Percentiles rank a stretch among this genome's conserved stretches.
Conservation (phyloP, 1,140 invertebrate species). For the Galendromus occidentalis region DNA sequence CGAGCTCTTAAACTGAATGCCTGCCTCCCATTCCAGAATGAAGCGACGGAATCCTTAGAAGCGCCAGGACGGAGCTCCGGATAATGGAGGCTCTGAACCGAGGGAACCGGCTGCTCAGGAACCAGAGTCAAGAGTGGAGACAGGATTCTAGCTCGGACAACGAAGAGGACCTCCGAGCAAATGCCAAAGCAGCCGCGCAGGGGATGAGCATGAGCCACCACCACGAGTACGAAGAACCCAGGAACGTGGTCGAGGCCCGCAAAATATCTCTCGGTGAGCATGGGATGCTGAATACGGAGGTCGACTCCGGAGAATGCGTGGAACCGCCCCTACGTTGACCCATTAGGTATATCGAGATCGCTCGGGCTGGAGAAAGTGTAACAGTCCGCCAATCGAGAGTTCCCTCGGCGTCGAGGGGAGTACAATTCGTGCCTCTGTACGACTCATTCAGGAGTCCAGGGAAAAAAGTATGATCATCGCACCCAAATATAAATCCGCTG, state of each 20-base stretch:
- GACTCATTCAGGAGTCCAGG: too few species aligned
- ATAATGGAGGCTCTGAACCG: conserved; percentile 1
- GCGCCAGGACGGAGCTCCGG: conserved; percentile 1
- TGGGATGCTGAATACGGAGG: too few species aligned
- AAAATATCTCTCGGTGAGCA: not conserved
- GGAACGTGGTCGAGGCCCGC: not conserved
- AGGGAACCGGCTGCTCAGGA: not conserved
- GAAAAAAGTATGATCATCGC: too few species aligned
- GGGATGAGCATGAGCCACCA: not conserved
- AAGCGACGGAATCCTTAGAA: not conserved
- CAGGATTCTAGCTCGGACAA: conserved; percentile 9
- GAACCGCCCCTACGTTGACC: too few species aligned
- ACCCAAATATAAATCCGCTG: too few species aligned
- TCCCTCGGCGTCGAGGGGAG: too few species aligned
- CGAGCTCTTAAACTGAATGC: not conserved
- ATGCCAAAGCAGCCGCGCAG: conserved; percentile 3
- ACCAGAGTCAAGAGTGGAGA: not conserved
- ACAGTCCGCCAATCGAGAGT: too few species aligned
- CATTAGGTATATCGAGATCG: too few species aligned
- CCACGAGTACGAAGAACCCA: not conserved
- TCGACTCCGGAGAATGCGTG: too few species aligned
- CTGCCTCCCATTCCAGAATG: not conserved
- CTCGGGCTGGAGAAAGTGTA: too few species aligned
- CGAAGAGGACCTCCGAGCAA: conserved; percentile 2
- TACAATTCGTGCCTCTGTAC: too few species aligned